Conservation (phyloP, 2,113 vertebrate species). For the Ageneiosus marmoratus region DNA sequence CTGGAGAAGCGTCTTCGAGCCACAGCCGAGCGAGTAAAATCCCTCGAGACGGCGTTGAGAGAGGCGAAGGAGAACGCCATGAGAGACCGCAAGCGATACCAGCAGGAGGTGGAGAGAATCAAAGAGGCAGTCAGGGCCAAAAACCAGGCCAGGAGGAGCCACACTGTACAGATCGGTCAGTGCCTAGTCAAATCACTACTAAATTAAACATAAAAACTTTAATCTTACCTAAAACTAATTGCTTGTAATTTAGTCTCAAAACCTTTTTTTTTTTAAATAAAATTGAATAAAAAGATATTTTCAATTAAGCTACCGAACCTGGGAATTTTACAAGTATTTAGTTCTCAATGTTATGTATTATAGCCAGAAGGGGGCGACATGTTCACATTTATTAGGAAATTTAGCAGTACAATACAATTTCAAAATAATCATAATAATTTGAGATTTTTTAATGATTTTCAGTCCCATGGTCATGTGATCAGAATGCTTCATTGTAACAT, state of each 20-base stretch:
- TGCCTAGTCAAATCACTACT: not conserved
- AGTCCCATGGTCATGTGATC: not conserved
- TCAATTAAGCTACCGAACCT: not conserved
- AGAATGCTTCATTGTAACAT: not conserved
- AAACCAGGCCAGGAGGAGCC: conserved; percentile 84
- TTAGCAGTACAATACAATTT: not conserved
- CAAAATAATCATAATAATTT: too few relatives aligned
- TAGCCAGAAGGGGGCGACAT: conserved; percentile 33
- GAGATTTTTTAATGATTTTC: too few relatives aligned
- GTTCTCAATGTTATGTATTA: not conserved
- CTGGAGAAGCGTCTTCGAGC: conserved; percentile 87
- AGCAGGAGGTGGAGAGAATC: conserved; percentile 90
- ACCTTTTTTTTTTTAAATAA: not conserved
- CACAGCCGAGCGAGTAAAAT: conserved; percentile 85
- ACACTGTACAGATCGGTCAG: conserved; percentile 84
- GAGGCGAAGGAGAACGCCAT: conserved; percentile 89
- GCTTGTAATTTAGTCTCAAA: not conserved
- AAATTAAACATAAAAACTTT: not conserved
- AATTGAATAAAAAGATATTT: not conserved
- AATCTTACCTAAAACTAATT: not conserved
- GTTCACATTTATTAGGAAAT: not conserved
- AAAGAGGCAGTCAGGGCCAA: conserved; percentile 86
- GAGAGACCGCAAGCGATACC: conserved; percentile 85
- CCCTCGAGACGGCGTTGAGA: conserved; percentile 83
- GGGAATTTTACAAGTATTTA: not conserved